Evolutionary conservation across 2,797 vertebrate species (phyloP), one percentile per base, ranked within the genome.

Genomic region (Ctenochaetus hawaiiensis): DNA sequence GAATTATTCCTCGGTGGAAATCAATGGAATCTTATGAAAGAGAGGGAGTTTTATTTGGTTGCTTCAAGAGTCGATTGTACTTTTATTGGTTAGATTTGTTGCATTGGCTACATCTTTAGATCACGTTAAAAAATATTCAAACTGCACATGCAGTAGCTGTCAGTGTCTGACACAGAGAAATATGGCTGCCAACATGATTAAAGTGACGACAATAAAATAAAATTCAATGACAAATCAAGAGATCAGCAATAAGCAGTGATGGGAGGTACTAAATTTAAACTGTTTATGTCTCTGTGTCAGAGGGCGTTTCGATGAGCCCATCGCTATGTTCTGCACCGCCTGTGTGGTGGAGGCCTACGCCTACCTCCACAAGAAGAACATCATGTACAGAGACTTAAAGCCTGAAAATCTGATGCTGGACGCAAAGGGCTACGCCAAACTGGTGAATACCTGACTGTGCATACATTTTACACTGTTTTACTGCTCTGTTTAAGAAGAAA

Each of bases 351-450:
- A 97, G 88, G 96, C 94, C 18, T 96, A 93, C 1, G 92, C 95
- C 26, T 96, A 97, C 87, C 95, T 97, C 20, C 96, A 97, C 8
- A 91, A 94, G 82, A 95, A 94, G 68, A 95, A 90, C 79, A 95
- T 97, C 72, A 87, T 97, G 90, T 97, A 97, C 85, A 86, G 96
- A 56, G 96, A 97, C 92, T 93, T 97, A 39, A 97, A 97, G 79
- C 96, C 96, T 0, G 96, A 97, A 91, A 97, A 97, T 89, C 93
- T 96, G 62, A 96, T 97, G 95, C 74, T 97, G 91, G 96, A 97
- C 59, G 49, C 64, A 0, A 92, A 81, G 45, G 96, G 96, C 75
- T 96, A 96, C 8, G 52, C 96, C 67, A 96, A 96, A 92, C 89
- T 96, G 90, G 96, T 96, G 71, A 69, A 91, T 75, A 0, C 22